Conservation (phyloP, 1,140 invertebrate species). For the Lepidurus packardi region DNA sequence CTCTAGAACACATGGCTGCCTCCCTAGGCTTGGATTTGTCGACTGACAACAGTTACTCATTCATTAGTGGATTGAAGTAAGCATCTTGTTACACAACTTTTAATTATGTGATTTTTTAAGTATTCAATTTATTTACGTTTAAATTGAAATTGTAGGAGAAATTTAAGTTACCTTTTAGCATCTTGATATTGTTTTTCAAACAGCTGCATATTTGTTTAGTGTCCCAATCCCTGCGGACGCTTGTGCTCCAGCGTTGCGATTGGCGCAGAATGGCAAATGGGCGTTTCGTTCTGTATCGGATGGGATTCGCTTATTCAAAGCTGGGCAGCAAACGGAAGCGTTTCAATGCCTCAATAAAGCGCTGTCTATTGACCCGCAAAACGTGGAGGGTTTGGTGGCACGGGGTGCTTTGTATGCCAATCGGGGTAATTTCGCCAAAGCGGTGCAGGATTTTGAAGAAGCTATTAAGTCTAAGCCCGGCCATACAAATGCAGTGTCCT, state of each 20-base stretch:
- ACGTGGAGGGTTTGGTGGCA: conserved; percentile 90
- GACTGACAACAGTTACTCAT: conserved; percentile 59
- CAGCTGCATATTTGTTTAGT: conserved; percentile 46
- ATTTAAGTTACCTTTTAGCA: conserved; percentile 22
- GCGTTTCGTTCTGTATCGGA: conserved; percentile 84
- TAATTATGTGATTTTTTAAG: too few species aligned
- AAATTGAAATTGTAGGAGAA: too few species aligned
- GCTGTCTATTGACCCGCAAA: conserved; percentile 80
- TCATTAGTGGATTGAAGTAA: conserved; percentile 70
- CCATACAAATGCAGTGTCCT: conserved; percentile 90
- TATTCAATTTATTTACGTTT: too few species aligned
- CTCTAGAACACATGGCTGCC: conserved; percentile 68
- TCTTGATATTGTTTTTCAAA: not conserved
- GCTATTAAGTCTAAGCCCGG: conserved; percentile 79
- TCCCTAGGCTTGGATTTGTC: conserved; percentile 56
- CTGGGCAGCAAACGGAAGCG: conserved; percentile 80
- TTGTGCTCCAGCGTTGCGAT: conserved; percentile 72
- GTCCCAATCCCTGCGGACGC: conserved; percentile 69
- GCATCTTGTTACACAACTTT: not conserved
- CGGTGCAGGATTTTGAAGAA: conserved; percentile 88
- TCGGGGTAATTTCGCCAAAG: conserved; percentile 84
- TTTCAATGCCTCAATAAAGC: conserved; percentile 93
- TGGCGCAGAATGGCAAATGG: conserved; percentile 85
- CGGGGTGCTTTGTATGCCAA: conserved; percentile 89
- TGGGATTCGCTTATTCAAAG: conserved; percentile 89